Conservation (phyloP, 2,888 invertebrate species). For the Cephalotes varians region DNA sequence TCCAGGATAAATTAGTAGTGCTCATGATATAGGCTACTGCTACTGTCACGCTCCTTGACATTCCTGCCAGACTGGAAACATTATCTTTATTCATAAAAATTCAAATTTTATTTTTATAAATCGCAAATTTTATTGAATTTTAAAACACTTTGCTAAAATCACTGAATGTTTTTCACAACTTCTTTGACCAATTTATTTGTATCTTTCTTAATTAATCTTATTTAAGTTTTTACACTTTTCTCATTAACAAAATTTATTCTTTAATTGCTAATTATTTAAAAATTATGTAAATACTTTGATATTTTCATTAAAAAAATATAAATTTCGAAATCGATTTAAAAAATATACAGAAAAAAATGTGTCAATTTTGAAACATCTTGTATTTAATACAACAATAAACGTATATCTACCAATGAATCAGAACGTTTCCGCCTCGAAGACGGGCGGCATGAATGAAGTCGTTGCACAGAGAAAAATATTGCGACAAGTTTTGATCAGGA, state of each 20-base stretch:
- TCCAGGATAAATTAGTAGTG: constrained; percentile 95
- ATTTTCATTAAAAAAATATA: neutral
- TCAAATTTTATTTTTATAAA: neutral
- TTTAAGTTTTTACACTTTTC: too few relatives aligned
- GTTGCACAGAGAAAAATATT: constrained; percentile 97
- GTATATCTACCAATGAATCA: constrained; percentile 95
- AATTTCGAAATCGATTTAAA: neutral
- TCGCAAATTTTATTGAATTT: constrained; percentile 2
- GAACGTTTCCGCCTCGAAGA: constrained; percentile 94
- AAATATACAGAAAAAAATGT: neutral
- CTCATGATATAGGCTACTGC: constrained; percentile 99
- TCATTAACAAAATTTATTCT: neutral
- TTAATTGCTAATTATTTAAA: neutral
- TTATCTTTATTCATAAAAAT: neutral
- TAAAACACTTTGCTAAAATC: neutral
- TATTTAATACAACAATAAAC: neutral
- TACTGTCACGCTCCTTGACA: constrained; percentile 98
- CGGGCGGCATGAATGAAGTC: constrained; percentile 98
- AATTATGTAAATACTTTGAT: neutral
- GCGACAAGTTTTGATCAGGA: constrained; percentile 96
- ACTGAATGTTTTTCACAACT: neutral
- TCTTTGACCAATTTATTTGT: neutral
- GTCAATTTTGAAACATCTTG: neutral
- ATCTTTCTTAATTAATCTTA: neutral
- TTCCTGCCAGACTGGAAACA: constrained; percentile 93